A percentile compares a stretch with the other conserved stretches of the same genome.
These are phyloP conservation scores for Holothuria glaberrima DNA, from an alignment of 35 echinoderm and acorn worm species.

Conservation along the genomic window DNA sequence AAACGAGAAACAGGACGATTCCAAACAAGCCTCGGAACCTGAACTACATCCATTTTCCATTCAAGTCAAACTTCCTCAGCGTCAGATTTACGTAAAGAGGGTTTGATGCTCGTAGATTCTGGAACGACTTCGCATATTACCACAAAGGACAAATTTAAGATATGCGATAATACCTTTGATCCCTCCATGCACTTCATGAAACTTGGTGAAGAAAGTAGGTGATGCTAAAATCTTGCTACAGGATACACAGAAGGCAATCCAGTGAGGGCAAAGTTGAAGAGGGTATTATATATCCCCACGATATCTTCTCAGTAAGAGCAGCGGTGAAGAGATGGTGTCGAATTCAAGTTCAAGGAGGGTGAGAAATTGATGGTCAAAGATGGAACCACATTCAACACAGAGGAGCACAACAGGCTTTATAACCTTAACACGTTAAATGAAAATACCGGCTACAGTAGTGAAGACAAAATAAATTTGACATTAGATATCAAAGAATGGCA, in stretches of 20 bases:
- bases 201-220: neutral
- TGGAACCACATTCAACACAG: neutral
- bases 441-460: neutral
- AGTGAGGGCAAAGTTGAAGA: constrained; percentile 2
- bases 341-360: neutral
- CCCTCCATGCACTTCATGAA: constrained; percentile 32
- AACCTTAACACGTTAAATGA: constrained; percentile 12
- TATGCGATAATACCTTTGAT: constrained; percentile 20
- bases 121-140: constrained; percentile 51
- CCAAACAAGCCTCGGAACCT: neutral
- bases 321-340: constrained; percentile 1
- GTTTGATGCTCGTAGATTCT: constrained; percentile 30
- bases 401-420: constrained; percentile 18
- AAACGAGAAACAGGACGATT: neutral
- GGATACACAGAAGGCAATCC: constrained; percentile 5
- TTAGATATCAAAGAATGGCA: constrained; percentile 24
- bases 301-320: constrained; percentile 55
- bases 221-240: constrained; percentile 9
- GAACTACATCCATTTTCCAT: neutral
- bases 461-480: constrained; percentile 14
- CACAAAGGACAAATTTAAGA: constrained; percentile 40
- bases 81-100: neutral
- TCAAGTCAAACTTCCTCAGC: neutral
- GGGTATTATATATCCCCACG: constrained; percentile 37
- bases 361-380: neutral